Conservation (phyloP, 2,797 vertebrate species). For the Neostethus bicornis region DNA sequence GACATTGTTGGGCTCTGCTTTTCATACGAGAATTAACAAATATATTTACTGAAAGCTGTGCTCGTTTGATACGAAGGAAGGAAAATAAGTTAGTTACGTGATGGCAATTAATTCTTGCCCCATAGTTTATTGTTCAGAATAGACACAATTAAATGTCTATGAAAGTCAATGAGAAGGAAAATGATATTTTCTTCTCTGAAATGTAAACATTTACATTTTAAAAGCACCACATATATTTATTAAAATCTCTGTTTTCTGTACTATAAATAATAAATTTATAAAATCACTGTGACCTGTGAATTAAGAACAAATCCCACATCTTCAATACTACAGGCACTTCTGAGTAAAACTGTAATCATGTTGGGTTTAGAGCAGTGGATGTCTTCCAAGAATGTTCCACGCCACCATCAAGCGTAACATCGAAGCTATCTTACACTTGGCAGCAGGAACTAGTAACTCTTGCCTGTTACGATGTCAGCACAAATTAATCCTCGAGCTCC, state of each 20-base stretch:
- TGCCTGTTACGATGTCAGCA: constrained; percentile 14
- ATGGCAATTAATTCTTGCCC: constrained; percentile 3
- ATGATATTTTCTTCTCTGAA: not conserved
- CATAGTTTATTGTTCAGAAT: not conserved
- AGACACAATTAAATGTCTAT: constrained; percentile 9
- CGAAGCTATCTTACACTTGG: constrained; percentile 47
- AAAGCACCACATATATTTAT: not conserved
- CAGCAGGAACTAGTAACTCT: constrained; percentile 15
- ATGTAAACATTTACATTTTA: not conserved
- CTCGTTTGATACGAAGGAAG: constrained; percentile 20
- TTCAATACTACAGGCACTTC: constrained; percentile 14
- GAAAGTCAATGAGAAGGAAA: not conserved
- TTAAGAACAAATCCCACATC: constrained; percentile 18
- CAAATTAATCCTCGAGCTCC: constrained; percentile 27
- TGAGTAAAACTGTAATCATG: constrained; percentile 32
- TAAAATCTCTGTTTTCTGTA: not conserved
- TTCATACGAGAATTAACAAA: constrained; percentile 38
- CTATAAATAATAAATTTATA: constrained; percentile 35
- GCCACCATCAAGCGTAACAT: constrained; percentile 38
- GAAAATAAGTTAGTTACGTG: constrained; percentile 10
- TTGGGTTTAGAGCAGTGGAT: constrained; percentile 36
- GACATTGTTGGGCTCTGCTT: constrained; percentile 33
- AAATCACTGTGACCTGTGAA: constrained; percentile 22
- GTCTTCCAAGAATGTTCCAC: constrained; percentile 37
- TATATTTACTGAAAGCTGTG: constrained; percentile 25